Percentiles rank a stretch among this genome's conserved stretches.
Evolutionary conservation across 2,888 invertebrate genomes (phyloP).

Genomic region (Candidula unifasciata): DNA sequence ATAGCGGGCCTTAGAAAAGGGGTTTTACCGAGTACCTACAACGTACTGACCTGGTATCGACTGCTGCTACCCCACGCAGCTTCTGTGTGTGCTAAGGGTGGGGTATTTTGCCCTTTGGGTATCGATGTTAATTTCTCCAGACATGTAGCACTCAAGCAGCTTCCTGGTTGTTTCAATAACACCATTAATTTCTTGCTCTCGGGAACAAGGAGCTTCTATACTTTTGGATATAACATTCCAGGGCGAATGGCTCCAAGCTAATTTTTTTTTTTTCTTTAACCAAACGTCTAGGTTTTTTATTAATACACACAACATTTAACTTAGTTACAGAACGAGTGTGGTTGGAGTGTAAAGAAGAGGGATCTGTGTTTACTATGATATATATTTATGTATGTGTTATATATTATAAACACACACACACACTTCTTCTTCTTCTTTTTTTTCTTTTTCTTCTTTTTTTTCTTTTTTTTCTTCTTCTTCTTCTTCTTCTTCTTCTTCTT

Average conservation of each 20-base stretch:
- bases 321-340: neutral
- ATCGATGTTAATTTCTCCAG: neutral
- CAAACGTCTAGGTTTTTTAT: neutral
- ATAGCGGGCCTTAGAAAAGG: neutral
- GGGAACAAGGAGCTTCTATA: neutral
- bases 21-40: neutral
- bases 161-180: neutral
- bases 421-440: too few relatives aligned
- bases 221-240: neutral
- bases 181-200: neutral
- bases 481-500: too few relatives aligned
- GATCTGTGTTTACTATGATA: neutral
- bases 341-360: neutral
- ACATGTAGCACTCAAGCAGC: neutral
- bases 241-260: neutral
- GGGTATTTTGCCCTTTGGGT: neutral
- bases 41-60: slow-evolving; percentile 2
- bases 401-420: too few relatives aligned
- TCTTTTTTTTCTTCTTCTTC: too few relatives aligned
- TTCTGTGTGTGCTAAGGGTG: neutral
- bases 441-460: too few relatives aligned
- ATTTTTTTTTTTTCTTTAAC: neutral
- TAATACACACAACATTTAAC: neutral
- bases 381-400: too few relatives aligned
- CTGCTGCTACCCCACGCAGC: neutral